These are phyloP conservation scores for Cydia amplana DNA, from an alignment of 1,140 invertebrate species.

Conservation along the genomic window DNA sequence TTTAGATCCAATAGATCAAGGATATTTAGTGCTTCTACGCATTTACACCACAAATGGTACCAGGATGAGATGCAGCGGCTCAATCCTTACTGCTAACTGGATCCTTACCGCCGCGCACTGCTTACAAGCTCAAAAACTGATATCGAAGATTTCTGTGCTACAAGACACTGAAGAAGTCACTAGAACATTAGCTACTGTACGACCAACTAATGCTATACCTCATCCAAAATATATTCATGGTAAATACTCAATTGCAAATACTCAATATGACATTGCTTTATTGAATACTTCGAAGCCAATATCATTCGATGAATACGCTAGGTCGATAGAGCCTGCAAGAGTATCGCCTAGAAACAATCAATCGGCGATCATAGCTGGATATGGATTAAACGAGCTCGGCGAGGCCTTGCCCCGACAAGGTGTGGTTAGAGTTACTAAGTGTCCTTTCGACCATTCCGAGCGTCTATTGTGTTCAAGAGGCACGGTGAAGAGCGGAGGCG, in stretches of 20 bases:
- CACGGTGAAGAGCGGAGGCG: conserved; percentile 35
- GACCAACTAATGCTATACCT: not conserved
- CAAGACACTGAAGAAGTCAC: not conserved
- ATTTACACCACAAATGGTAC: not conserved
- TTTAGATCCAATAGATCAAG: conserved; percentile 27
- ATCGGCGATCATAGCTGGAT: conserved; percentile 39
- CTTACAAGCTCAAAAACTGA: conserved; percentile 1
- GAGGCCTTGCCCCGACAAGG: conserved; percentile 34
- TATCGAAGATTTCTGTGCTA: not conserved
- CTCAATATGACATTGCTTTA: conserved; percentile 38
- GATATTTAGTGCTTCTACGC: conserved; percentile 35
- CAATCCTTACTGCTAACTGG: conserved; percentile 39
- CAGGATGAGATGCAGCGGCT: conserved; percentile 36
- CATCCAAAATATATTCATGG: conserved; percentile 8
- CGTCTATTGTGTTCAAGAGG: conserved; percentile 35
- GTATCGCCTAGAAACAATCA: conserved; percentile 20
- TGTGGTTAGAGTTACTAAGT: conserved; percentile 27
- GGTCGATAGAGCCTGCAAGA: conserved; percentile 35
- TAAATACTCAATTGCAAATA: not conserved
- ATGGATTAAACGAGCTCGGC: conserved; percentile 36
- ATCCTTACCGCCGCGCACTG: conserved; percentile 42
- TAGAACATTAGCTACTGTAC: conserved; percentile 29
- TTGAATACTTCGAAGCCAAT: conserved; percentile 35
- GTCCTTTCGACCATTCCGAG: not conserved
- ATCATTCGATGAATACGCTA: conserved; percentile 31